A percentile compares a stretch with the other conserved stretches of the same genome.
Conservation (phyloP, 2,888 invertebrate genomes). For the Prosapia bicincta region DNA sequence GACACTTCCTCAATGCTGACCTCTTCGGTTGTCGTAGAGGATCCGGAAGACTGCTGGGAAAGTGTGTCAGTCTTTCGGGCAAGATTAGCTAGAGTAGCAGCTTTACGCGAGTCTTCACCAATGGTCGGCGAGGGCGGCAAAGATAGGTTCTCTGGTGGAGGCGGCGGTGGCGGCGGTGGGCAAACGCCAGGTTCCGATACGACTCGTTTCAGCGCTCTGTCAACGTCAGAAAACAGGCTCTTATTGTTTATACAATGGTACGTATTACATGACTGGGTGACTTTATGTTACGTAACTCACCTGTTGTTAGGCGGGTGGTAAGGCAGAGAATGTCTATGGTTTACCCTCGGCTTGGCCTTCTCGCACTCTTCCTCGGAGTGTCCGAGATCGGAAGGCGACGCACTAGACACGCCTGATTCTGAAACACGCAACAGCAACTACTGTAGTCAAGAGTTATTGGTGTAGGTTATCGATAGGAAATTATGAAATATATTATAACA, state of each 20-base stretch:
- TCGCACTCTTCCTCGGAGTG: constrained; percentile 44
- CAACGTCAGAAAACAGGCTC: constrained; percentile 11
- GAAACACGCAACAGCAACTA: constrained; percentile 20
- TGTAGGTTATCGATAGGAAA: too few relatives aligned
- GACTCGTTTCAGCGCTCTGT: constrained; percentile 52
- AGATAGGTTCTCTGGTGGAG: constrained; percentile 51
- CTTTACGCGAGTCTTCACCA: not conserved
- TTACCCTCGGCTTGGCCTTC: constrained; percentile 43
- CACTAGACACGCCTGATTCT: constrained; percentile 47
- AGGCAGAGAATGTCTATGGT: constrained; percentile 45
- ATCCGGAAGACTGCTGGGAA: not conserved
- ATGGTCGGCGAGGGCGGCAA: constrained; percentile 12
- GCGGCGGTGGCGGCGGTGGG: constrained; percentile 66
- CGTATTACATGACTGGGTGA: not conserved
- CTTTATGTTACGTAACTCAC: constrained; percentile 17
- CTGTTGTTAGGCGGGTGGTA: constrained; percentile 36
- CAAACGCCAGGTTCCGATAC: constrained; percentile 55
- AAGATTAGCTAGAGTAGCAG: not conserved
- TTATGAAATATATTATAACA: too few relatives aligned
- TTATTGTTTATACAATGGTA: not conserved
- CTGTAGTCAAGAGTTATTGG: not conserved
- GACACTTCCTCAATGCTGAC: not conserved
- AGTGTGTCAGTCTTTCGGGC: not conserved
- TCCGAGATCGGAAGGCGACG: constrained; percentile 46
- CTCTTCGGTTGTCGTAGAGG: not conserved